Base-by-base conservation (phyloP, 1,140 invertebrate species). In the Chrysopa pallens region DNA sequence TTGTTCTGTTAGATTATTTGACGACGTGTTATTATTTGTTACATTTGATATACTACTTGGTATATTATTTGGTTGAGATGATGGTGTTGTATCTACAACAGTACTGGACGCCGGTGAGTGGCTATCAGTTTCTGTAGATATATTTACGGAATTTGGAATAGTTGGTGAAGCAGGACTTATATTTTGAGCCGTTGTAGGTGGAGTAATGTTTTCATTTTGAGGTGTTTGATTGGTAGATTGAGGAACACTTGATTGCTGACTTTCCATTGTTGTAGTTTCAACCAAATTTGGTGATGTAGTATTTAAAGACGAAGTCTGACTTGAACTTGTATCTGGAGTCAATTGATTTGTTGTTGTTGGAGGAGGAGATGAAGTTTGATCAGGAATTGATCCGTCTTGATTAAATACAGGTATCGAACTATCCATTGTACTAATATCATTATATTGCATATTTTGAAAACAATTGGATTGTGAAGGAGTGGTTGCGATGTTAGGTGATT, bases 321-420 rank as follows among this genome's bases (percentile, higher is more conserved):
- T 15, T 33, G 40, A 35, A 36, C 28, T 12, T 36, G 29, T 42
- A 29, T 12, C 40, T 31, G 28, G 6, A 35, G 12, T 8, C 11
- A 31, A 36, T 31, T 8, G 12, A 36, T 29, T 44, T 14, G 43
- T 27, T 36, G 39, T 40, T 15, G 36, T 38, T 40, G 40, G 28
- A 8, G 14, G 39, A 4, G 43, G 17, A 23, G 36, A 17, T 11
- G 40, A 14, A 15, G 38, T 38, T 40, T 39, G 48, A 37, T 55
- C 55, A 2, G 53, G 47, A 42, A 58, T 54, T 1, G 57, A 56
- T 13, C 38, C 13, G 23, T 58, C 56, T 48, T 54, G 53, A 49
- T 49, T 53, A 42, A 50, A 57, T 45, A 47, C 56, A 51, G 40
- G 43, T 40, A 51, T 40, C 12, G 47, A 33, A 33, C n/a, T 33